Evolutionary conservation across 2,888 invertebrate species (phyloP), one percentile per base, ranked within the genome.

Genomic region (Leptinotarsa peninsularis): DNA sequence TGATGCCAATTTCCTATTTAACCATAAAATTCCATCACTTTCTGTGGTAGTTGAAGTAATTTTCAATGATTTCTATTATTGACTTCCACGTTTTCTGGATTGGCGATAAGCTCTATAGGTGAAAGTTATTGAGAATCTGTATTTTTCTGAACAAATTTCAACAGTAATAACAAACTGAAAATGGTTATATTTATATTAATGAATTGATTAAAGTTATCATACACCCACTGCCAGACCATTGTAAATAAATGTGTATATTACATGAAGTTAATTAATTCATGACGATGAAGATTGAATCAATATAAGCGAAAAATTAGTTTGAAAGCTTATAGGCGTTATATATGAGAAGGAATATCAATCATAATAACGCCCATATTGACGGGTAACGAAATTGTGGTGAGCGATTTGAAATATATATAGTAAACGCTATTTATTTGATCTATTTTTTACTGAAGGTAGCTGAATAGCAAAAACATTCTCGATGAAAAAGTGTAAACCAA

Each of bases 381-480:
- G n/a, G 43, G 13, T 63, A 33, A 33, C 58, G n/a, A 63, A 63
- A 63, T 33, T 43, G 33, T 63, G 63, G 63, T 63, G 63, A 63
- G 63, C 15, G 15, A 60, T n/a, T 15, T 54, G 54, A n/a, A 54
- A n/a, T 17, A 54, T n/a, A 0, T 10, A 43, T 43, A 43, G 43
- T 10, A 13, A 43, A 43, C 10, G 43, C 43, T 43, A 43, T 43
- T 43, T 43, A 2, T 43, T 43, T 43, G 43, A 43, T 43, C 43
- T 10, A 43, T 10, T 43, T 43, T 43, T 43, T 3, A 43, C 43
- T 43, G 43, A 43, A 43, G 43, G 43, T 43, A 10, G 10, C 43
- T 43, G 10, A 10, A 43, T 43, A 43, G 3, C 43, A 43, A 43
- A 43, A 43, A 43, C 0, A 43, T 43, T 10, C 10, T 43, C 10